Conservation (phyloP, 2,888 invertebrate species). For the Rotaria sp. region DNA sequence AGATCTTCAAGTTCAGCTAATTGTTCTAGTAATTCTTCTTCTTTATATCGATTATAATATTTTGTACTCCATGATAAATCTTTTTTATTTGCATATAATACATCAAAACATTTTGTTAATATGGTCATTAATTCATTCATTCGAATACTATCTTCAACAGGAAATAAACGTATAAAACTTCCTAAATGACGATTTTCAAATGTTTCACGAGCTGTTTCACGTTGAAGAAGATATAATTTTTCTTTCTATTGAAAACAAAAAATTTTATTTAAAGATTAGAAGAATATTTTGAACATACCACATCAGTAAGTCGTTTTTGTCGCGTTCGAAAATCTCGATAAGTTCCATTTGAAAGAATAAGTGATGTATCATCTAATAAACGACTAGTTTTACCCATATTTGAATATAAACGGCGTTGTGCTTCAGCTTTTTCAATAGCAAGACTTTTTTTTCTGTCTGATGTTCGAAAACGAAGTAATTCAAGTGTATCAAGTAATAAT, state of each 20-base stretch:
- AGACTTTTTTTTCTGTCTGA: slow-evolving; percentile 50
- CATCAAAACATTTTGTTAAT: slow-evolving; percentile 34
- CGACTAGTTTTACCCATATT: slow-evolving; percentile 34
- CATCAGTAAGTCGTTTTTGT: slow-evolving; percentile 41
- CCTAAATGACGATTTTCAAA: slow-evolving; percentile 53
- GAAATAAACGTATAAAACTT: slow-evolving; percentile 52
- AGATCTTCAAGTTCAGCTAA: slow-evolving; percentile 52
- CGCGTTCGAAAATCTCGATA: background rate
- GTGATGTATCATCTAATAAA: background rate
- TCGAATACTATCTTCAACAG: slow-evolving; percentile 48
- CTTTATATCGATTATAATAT: slow-evolving; percentile 36
- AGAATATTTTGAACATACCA: slow-evolving; percentile 31
- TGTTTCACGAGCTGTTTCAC: slow-evolving; percentile 49
- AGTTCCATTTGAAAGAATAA: background rate
- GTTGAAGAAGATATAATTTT: slow-evolving; percentile 48
- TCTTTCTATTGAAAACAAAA: slow-evolving; percentile 47
- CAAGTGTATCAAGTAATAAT: slow-evolving; percentile 51
- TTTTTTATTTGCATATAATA: slow-evolving; percentile 39
- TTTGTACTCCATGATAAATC: slow-evolving; percentile 37
- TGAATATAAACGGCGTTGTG: slow-evolving; percentile 50
- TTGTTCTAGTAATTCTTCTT: slow-evolving; percentile 53
- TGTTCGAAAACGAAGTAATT: slow-evolving; percentile 47
- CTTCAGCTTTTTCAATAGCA: slow-evolving; percentile 52
- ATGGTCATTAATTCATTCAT: slow-evolving; percentile 38
- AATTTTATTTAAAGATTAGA: background rate